Conservation (phyloP, 2,113 vertebrate genomes). For the Brachionichthys hirsutus region DNA sequence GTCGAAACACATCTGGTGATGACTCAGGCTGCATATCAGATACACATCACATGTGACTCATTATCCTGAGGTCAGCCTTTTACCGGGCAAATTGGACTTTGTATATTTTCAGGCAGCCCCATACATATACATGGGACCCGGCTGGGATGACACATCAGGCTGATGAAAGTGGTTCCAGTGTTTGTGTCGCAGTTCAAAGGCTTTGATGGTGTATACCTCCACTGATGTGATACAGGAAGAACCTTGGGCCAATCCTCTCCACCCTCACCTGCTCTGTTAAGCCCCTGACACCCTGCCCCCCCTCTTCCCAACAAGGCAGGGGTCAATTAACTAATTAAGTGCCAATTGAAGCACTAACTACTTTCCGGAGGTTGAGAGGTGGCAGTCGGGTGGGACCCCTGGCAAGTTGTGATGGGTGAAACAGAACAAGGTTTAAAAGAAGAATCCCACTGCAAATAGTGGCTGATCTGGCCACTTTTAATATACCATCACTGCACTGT, state of each 20-base stretch:
- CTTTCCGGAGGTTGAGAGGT: conserved; percentile 55
- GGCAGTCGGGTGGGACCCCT: conserved; percentile 26
- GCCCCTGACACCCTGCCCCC: conserved; percentile 11
- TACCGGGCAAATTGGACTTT: conserved; percentile 74
- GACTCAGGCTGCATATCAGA: conserved; percentile 74
- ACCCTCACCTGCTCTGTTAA: conserved; percentile 54
- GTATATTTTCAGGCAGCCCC: conserved; percentile 77
- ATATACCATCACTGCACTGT: not conserved
- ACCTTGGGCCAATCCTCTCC: conserved; percentile 69
- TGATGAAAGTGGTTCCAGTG: conserved; percentile 75
- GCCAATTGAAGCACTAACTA: conserved; percentile 67
- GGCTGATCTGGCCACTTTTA: conserved; percentile 21
- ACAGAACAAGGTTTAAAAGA: conserved; percentile 51
- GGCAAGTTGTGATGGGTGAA: conserved; percentile 49
- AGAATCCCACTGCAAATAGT: conserved; percentile 13
- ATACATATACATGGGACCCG: conserved; percentile 75
- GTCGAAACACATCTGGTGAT: conserved; percentile 77
- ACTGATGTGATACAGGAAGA: conserved; percentile 71
- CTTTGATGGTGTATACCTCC: conserved; percentile 63
- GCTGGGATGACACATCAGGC: conserved; percentile 70
- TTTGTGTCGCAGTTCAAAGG: conserved; percentile 71
- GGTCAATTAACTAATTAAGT: conserved; percentile 76
- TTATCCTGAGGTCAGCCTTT: conserved; percentile 73
- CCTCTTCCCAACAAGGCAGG: conserved; percentile 31
- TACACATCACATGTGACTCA: conserved; percentile 77